phyloP scores from a whole-genome alignment of 92 coral and sea anemone genomes.

The Phenganax marumi region DNA sequence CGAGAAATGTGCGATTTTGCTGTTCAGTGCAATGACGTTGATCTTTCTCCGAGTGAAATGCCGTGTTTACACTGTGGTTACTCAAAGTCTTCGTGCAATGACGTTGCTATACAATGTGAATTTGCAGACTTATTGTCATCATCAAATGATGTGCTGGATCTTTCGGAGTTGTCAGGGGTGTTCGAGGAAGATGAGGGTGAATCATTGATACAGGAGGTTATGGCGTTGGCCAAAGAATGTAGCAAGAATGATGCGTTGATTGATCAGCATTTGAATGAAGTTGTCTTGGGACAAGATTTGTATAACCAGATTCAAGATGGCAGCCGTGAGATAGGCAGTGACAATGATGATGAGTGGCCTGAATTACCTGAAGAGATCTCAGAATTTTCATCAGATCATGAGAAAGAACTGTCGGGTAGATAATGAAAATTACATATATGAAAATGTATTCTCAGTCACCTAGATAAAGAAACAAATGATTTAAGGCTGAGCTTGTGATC shows the following conservation, averaged over 20 bases:
- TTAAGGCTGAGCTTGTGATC: too few relatives aligned
- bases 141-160: not conserved
- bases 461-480: not conserved
- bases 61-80: slow-evolving; percentile 9
- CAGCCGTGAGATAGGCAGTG: not conserved
- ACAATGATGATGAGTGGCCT: not conserved
- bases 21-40: not conserved
- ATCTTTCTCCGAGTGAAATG: not conserved
- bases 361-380: not conserved
- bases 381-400: not conserved
- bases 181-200: slow-evolving; percentile 15
- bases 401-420: not conserved
- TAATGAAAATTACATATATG: not conserved
- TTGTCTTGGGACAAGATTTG: slow-evolving; percentile 16
- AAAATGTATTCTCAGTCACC: not conserved
- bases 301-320: slow-evolving; percentile 21
- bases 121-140: slow-evolving; percentile 34
- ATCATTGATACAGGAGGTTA: slow-evolving; percentile 37
- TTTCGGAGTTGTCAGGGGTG: slow-evolving; percentile 9
- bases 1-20: slow-evolving; percentile 23
- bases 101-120: slow-evolving; percentile 17
- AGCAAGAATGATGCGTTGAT: slow-evolving; percentile 40
- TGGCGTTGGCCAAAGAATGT: slow-evolving; percentile 40
- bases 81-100: not conserved
- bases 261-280: slow-evolving; percentile 34